phyloP scores from a whole-genome alignment of 2,888 invertebrate species.

The Tholera decimalis region DNA sequence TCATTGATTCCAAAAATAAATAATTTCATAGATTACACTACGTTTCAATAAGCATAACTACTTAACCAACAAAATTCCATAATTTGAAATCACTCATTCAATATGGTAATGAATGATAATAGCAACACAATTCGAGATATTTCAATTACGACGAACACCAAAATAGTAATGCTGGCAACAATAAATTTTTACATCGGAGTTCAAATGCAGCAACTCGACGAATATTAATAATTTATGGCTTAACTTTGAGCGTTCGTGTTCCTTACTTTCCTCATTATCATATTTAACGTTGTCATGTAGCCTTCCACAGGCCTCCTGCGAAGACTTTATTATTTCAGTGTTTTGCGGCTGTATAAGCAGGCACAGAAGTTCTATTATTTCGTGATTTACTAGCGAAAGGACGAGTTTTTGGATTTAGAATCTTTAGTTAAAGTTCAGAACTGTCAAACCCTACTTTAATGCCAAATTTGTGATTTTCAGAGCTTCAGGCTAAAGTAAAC shows the following conservation, averaged over 20 bases:
- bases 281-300: conserved; percentile 81
- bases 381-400: background rate
- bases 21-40: background rate
- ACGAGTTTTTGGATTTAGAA: too few species aligned
- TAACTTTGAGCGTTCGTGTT: conserved; percentile 76
- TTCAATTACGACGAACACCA: conserved; percentile 30
- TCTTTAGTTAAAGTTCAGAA: too few species aligned
- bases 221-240: conserved; percentile 79
- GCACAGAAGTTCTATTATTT: conserved; percentile 30
- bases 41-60: background rate
- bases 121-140: conserved; percentile 23
- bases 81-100: conserved; percentile 25
- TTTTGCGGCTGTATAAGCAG: conserved; percentile 49
- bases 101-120: conserved; percentile 24
- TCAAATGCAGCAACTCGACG: conserved; percentile 58
- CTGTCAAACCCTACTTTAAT: too few species aligned
- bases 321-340: conserved; percentile 76
- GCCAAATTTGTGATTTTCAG: background rate
- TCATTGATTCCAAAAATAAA: background rate
- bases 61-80: background rate
- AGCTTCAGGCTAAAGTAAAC: background rate
- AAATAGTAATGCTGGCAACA: conserved; percentile 47
- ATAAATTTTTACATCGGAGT: conserved; percentile 44
- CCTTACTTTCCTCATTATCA: conserved; percentile 81
- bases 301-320: conserved; percentile 61